A percentile compares a stretch with the other conserved stretches of the same genome.
Evolutionary conservation across 2,113 vertebrate species (phyloP).

Genomic region (Etheostoma spectabile): DNA sequence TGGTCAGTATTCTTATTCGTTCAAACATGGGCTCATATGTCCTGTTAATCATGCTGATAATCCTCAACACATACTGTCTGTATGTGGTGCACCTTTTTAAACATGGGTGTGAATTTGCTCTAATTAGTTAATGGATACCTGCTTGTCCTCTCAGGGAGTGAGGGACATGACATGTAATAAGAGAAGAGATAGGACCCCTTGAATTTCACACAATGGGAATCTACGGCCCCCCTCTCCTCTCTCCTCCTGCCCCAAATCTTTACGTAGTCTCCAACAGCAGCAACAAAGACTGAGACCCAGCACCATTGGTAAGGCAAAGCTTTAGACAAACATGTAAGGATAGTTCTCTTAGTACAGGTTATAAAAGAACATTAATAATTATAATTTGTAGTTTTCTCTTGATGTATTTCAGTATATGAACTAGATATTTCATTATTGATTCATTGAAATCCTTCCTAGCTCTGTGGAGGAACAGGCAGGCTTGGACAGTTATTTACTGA

Average conservation of each 20-base stretch:
- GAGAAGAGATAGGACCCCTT: conserved; percentile 48
- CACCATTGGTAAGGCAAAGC: conserved; percentile 6
- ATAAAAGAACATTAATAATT: neutral
- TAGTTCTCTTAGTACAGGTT: neutral
- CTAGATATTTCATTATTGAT: neutral
- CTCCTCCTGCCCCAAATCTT: conserved; percentile 22
- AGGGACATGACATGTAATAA: conserved; percentile 59
- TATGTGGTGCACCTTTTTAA: conserved; percentile 1
- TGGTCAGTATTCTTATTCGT: neutral
- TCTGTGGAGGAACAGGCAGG: conserved; percentile 28
- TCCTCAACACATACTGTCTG: conserved; percentile 39
- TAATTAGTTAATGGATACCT: conserved; percentile 52
- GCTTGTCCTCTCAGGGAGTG: conserved; percentile 27
- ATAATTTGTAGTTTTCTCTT: neutral
- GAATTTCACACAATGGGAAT: conserved; percentile 31
- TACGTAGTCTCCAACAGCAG: conserved; percentile 23
- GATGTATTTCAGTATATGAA: conserved; percentile 7
- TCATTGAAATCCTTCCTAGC: conserved; percentile 22
- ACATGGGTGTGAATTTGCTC: conserved; percentile 47
- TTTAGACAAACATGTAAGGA: conserved; percentile 7
- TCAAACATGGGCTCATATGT: conserved; percentile 5
- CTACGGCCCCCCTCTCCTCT: conserved; percentile 7
- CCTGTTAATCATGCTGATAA: conserved; percentile 56
- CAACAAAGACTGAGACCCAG: conserved; percentile 14
- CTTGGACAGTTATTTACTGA: conserved; percentile 52